Evolutionary conservation across 2,113 vertebrate species (phyloP).

Genomic region (Eurystomus gularis): DNA sequence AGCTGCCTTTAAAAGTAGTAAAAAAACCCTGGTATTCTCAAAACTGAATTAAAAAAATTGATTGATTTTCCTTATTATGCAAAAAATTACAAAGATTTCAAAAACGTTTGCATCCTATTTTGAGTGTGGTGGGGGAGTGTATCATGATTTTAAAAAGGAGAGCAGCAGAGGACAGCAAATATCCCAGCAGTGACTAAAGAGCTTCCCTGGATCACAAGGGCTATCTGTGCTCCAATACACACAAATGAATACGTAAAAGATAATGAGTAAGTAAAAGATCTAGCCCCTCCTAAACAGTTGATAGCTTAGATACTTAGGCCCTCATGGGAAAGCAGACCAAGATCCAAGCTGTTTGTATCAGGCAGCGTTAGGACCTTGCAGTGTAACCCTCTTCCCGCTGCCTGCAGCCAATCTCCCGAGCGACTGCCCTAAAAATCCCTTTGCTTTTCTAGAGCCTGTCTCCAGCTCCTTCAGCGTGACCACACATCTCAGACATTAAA

Average conservation of each 20-base stretch:
- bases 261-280: background rate
- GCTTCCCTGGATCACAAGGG: background rate
- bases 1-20: background rate
- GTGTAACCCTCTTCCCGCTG: background rate
- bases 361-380: accelerated
- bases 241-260: background rate
- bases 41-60: accelerated
- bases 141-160: background rate
- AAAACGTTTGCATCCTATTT: background rate
- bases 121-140: no score
- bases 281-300: background rate
- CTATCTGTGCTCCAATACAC: background rate
- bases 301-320: background rate
- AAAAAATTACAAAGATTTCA: background rate
- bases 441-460: background rate
- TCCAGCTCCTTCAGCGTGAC: background rate
- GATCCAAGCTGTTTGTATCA: background rate
- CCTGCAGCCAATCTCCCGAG: background rate
- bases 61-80: background rate
- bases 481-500: background rate
- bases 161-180: background rate
- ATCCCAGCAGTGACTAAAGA: background rate
- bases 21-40: background rate
- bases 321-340: background rate
- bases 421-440: background rate